These are phyloP conservation scores for Chrysocyon brachyurus DNA, from an alignment of 2,797 vertebrate genomes.

Conservation along the genomic window DNA sequence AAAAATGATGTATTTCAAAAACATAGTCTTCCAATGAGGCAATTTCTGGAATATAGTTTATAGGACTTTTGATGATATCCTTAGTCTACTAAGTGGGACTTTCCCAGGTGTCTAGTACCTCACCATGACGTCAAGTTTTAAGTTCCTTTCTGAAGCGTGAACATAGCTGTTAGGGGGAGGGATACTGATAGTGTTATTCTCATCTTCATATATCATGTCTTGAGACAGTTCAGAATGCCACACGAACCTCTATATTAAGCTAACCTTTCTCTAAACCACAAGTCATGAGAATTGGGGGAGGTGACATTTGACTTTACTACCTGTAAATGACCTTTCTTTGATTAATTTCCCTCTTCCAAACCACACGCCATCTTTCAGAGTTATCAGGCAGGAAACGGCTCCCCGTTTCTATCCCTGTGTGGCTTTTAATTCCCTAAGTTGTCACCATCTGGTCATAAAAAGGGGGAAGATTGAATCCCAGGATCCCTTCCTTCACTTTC, in stretches of 20 bases:
- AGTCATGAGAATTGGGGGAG: slow-evolving; percentile 52
- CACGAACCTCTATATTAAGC: slow-evolving; percentile 68
- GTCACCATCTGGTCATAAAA: neutral
- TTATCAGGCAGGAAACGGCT: slow-evolving; percentile 40
- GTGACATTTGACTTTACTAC: slow-evolving; percentile 79
- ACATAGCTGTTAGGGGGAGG: neutral
- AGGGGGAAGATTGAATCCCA: neutral
- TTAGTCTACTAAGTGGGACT: slow-evolving; percentile 59
- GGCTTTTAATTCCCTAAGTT: slow-evolving; percentile 42
- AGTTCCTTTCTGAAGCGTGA: slow-evolving; percentile 49
- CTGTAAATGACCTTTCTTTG: slow-evolving; percentile 80
- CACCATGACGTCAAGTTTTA: slow-evolving; percentile 20
- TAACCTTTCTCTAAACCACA: slow-evolving; percentile 84
- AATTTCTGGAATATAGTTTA: slow-evolving; percentile 29
- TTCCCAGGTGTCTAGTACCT: slow-evolving; percentile 61
- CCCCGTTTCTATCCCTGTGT: neutral
- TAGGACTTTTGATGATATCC: slow-evolving; percentile 15
- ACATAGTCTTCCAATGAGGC: neutral
- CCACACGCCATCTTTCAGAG: neutral
- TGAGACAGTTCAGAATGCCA: slow-evolving; percentile 69
- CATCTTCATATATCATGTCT: slow-evolving; percentile 33
- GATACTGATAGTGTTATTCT: slow-evolving; percentile 28
- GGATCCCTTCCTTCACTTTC: neutral
- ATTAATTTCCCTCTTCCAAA: slow-evolving; percentile 60
- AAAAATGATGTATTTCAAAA: slow-evolving; percentile 12